These are phyloP conservation scores for Gasterosteus nipponicus DNA, from an alignment of 2,113 vertebrate genomes.

Conservation along the genomic window DNA sequence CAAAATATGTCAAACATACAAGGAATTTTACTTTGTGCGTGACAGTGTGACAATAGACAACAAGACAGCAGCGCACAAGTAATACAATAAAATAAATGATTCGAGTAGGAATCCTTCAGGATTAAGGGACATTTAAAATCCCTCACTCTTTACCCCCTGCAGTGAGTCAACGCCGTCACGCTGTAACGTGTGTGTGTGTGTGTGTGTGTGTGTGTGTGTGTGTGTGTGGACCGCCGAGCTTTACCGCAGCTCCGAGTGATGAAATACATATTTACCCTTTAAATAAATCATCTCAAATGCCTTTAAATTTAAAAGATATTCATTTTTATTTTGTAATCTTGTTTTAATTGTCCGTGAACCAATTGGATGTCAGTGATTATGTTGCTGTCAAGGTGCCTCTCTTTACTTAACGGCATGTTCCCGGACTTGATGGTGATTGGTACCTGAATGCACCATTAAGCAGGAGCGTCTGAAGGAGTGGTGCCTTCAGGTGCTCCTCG, in stretches of 20 bases:
- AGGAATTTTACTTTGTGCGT: too few species aligned
- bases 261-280: neutral
- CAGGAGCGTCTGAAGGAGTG: neutral
- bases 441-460: neutral
- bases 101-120: neutral
- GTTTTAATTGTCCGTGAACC: neutral
- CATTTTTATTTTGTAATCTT: neutral
- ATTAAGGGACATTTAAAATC: neutral
- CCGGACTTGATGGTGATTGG: neutral
- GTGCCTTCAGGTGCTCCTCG: neutral
- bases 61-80: too few species aligned
- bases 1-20: too few species aligned
- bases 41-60: too few species aligned
- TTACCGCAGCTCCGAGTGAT: too few species aligned
- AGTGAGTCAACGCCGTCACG: neutral
- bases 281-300: neutral
- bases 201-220: neutral
- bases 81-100: neutral
- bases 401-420: neutral
- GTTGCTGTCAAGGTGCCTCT: neutral
- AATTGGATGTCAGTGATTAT: neutral
- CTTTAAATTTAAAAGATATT: neutral
- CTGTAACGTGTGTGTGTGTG: neutral
- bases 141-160: neutral
- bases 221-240: neutral